Conservation (phyloP, 2,797 vertebrate genomes). For the Gambelia wislizenii region DNA sequence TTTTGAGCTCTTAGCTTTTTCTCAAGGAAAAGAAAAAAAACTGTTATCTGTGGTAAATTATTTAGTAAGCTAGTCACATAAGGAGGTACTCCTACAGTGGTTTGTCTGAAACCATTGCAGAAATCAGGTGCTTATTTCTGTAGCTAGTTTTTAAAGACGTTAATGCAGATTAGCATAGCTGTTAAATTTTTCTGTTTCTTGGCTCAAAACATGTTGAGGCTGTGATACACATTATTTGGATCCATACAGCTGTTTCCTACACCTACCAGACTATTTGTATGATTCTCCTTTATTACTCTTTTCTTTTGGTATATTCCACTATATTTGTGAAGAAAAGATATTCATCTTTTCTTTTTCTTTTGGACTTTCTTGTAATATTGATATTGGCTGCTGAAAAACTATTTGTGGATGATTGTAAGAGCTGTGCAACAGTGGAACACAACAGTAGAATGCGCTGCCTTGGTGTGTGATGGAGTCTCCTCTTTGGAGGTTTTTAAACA, state of each 20-base stretch:
- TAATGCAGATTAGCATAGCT: background rate
- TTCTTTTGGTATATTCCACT: background rate
- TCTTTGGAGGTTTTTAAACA: too few relatives aligned
- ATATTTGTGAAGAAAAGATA: rapidly evolving
- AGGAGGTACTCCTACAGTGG: background rate
- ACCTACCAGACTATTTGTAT: background rate
- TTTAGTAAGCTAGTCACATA: background rate
- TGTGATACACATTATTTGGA: background rate
- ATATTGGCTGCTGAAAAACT: slow-evolving; percentile 26
- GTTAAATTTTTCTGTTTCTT: background rate
- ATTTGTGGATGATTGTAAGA: slow-evolving; percentile 30
- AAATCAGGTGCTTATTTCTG: background rate
- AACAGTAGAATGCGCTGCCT: too few relatives aligned
- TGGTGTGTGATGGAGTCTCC: too few relatives aligned
- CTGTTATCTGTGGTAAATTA: background rate
- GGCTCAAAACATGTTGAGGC: background rate
- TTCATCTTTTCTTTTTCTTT: slow-evolving; percentile 4
- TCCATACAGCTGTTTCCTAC: background rate
- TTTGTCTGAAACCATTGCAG: background rate
- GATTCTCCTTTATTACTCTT: background rate
- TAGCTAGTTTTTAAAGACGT: background rate
- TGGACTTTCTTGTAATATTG: background rate
- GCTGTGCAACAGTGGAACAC: too few relatives aligned
- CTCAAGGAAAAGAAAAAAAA: background rate
- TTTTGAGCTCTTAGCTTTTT: background rate